These are phyloP conservation scores for Tholera decimalis DNA, from an alignment of 2,888 invertebrate species.

Conservation along the genomic window DNA sequence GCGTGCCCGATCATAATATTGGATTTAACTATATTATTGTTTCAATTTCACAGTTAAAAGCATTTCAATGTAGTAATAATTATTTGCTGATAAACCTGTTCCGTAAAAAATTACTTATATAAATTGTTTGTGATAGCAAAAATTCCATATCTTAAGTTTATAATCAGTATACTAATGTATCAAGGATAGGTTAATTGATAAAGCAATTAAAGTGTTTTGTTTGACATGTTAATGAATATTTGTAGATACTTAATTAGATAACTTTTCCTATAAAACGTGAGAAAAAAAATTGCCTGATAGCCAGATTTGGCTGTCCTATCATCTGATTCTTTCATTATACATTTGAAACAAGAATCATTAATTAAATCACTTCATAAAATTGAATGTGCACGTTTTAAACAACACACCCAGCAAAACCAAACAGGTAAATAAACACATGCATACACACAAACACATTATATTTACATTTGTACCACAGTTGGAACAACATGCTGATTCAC, in stretches of 20 bases:
- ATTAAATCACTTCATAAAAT: background rate
- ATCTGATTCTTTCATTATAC: background rate
- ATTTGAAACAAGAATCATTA: background rate
- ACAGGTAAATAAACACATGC: slow-evolving; percentile 1
- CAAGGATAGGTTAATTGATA: slow-evolving; percentile 27
- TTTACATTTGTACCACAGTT: slow-evolving; percentile 11
- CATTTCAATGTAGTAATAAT: background rate
- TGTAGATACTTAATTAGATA: background rate
- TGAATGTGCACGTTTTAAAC: background rate
- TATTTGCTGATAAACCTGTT: slow-evolving; percentile 2
- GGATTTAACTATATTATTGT: background rate
- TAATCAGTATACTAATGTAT: slow-evolving; percentile 3
- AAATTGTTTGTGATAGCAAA: background rate
- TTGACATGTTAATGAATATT: background rate
- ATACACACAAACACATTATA: slow-evolving; percentile 8
- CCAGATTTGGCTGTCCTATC: background rate
- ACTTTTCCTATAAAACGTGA: slow-evolving; percentile 1
- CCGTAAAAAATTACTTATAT: background rate
- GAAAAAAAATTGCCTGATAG: background rate
- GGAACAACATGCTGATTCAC: slow-evolving; percentile 46
- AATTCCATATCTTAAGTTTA: slow-evolving; percentile 17
- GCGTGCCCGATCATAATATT: no score
- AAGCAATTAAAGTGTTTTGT: slow-evolving; percentile 30
- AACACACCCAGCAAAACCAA: slow-evolving; percentile 1
- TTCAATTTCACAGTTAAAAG: background rate